Conservation (phyloP, 1,140 invertebrate species). For the Neomicropteryx cornuta region DNA sequence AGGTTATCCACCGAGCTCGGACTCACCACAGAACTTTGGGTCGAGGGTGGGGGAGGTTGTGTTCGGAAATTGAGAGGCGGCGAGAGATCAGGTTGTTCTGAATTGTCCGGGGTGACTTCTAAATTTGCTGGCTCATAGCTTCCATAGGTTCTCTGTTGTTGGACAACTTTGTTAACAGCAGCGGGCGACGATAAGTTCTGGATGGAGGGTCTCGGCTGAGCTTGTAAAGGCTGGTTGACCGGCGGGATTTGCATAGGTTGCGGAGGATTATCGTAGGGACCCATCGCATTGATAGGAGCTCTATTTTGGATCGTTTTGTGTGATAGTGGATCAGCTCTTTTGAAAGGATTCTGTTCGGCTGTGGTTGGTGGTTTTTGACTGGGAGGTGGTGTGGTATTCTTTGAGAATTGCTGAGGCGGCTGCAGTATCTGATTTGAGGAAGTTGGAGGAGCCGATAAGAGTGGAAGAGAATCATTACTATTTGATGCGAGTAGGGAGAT, state of each 20-base stretch:
- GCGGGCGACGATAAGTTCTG: constrained; percentile 20
- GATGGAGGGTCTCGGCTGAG: constrained; percentile 18
- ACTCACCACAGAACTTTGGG: constrained; percentile 11
- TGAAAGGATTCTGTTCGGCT: constrained; percentile 28
- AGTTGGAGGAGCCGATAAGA: constrained; percentile 6
- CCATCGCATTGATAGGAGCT: constrained; percentile 13
- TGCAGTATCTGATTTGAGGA: constrained; percentile 10
- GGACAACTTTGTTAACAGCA: constrained; percentile 21
- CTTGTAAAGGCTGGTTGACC: constrained; percentile 5
- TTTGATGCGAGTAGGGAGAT: background rate
- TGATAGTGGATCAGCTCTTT: constrained; percentile 27
- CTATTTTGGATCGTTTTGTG: constrained; percentile 25
- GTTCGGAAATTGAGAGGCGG: constrained; percentile 22
- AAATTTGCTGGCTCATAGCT: constrained; percentile 37
- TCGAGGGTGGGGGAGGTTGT: constrained; percentile 18
- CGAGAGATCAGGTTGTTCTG: constrained; percentile 45
- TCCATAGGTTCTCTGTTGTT: constrained; percentile 21
- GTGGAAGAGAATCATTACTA: background rate
- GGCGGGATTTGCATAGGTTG: constrained; percentile 6
- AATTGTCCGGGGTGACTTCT: constrained; percentile 52
- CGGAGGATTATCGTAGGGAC: no score
- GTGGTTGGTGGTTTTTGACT: no score
- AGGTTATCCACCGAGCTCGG: constrained; percentile 37
- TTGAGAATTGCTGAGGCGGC: constrained; percentile 18
- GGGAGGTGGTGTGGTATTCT: background rate